Evolutionary conservation across 2,113 vertebrate genomes (phyloP).

Genomic region (Amblyopsis rosae): DNA sequence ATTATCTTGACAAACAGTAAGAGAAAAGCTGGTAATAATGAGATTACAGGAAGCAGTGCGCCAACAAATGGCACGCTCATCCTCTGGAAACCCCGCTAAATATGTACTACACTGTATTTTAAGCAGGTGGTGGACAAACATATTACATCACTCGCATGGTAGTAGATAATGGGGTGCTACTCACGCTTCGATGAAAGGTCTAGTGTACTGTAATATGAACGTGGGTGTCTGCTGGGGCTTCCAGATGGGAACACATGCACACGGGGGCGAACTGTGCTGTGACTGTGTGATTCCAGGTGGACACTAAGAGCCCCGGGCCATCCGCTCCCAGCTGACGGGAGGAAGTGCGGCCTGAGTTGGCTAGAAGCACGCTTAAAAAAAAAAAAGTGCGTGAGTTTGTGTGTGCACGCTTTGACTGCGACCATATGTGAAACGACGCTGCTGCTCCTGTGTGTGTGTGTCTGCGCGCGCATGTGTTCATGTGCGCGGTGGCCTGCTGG

Average conservation of each 20-base stretch:
- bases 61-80: neutral
- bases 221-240: slow-evolving; percentile 21
- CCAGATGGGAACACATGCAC: slow-evolving; percentile 19
- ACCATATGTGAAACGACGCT: slow-evolving; percentile 30
- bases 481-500: slow-evolving; percentile 48
- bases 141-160: neutral
- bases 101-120: neutral
- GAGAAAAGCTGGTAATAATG: neutral
- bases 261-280: slow-evolving; percentile 39
- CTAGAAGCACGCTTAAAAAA: no score
- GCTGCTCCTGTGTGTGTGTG: slow-evolving; percentile 17
- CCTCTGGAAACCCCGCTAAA: neutral
- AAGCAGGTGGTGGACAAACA: neutral
- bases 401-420: slow-evolving; percentile 29
- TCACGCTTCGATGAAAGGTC: slow-evolving; percentile 4
- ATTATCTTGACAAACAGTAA: slow-evolving; percentile 10
- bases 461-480: slow-evolving; percentile 5
- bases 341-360: slow-evolving; percentile 44
- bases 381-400: slow-evolving; percentile 5
- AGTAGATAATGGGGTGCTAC: slow-evolving; percentile 2
- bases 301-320: slow-evolving; percentile 36
- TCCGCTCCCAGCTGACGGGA: slow-evolving; percentile 37
- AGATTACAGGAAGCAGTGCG: neutral
- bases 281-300: slow-evolving; percentile 33
- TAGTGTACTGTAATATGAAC: slow-evolving; percentile 17